These are phyloP conservation scores for Oscarella lobularis DNA, from an alignment of 37 sponge, comb jelly and placozoan species.

Conservation along the genomic window DNA sequence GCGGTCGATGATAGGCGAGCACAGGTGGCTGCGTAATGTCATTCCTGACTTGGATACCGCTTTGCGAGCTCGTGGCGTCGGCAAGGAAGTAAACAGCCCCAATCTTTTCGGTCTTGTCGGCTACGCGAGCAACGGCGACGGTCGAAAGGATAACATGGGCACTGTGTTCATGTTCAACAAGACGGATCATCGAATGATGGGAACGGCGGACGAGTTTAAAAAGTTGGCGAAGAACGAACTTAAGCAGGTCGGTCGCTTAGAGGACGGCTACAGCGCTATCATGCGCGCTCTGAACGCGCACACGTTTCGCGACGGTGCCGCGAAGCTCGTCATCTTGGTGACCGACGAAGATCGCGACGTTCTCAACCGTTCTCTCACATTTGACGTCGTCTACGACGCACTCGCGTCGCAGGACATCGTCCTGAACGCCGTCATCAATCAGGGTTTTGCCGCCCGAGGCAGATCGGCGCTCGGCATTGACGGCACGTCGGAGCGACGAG, in stretches of 20 bases:
- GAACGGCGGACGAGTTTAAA: not conserved
- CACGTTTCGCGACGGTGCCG: conserved; percentile 16
- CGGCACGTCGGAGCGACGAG: not conserved
- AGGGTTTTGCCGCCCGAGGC: conserved; percentile 16
- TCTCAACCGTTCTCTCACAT: conserved; percentile 19
- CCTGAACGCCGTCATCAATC: conserved; percentile 49
- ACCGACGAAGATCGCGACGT: conserved; percentile 62
- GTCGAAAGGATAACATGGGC: not conserved
- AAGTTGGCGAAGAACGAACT: conserved; percentile 12
- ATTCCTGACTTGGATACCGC: conserved; percentile 14
- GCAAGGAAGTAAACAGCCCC: conserved; percentile 17
- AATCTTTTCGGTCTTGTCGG: conserved; percentile 70
- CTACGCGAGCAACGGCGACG: conserved; percentile 20
- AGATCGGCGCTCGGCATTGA: not conserved
- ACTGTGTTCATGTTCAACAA: not conserved
- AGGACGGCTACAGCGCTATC: conserved; percentile 74
- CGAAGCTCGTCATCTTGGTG: conserved; percentile 38
- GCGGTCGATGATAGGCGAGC: conserved; percentile 56
- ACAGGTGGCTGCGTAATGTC: conserved; percentile 43
- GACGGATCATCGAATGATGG: not conserved
- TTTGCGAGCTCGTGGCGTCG: conserved; percentile 31
- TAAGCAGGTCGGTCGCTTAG: conserved; percentile 22
- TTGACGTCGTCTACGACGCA: conserved; percentile 6
- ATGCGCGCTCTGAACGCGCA: conserved; percentile 22
- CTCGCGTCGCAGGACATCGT: conserved; percentile 11